phyloP scores from a whole-genome alignment of 2,797 vertebrate species.

The Hydrocynus forskahlii region DNA sequence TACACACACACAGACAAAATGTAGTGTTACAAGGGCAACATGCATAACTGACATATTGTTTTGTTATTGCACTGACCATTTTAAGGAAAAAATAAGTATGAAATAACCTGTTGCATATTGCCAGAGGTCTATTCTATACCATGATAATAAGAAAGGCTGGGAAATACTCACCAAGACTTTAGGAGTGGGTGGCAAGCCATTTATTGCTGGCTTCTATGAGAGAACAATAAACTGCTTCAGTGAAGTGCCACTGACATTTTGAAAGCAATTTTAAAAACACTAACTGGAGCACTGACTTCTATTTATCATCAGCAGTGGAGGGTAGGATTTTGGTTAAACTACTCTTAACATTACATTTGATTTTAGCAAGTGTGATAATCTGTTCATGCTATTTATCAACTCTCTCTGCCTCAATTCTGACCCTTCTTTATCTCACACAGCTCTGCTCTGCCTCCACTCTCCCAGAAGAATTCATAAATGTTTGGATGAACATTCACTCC shows the following conservation, averaged over 20 bases:
- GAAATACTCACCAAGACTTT: constrained; percentile 93
- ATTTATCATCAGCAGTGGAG: neutral
- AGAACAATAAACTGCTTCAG: neutral
- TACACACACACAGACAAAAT: constrained; percentile 66
- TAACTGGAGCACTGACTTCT: neutral
- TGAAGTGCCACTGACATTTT: neutral
- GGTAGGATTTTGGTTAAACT: neutral
- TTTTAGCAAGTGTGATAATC: neutral
- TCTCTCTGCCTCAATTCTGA: neutral
- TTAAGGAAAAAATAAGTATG: neutral
- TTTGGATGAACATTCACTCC: neutral
- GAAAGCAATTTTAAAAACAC: neutral
- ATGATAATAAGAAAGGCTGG: neutral
- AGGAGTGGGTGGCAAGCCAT: constrained; percentile 94
- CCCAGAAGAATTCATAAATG: neutral
- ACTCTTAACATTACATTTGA: neutral
- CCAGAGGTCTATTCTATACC: constrained; percentile 15
- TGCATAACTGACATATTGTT: neutral
- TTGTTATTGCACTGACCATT: neutral
- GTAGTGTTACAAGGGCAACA: neutral
- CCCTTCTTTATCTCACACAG: no score
- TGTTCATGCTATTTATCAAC: neutral
- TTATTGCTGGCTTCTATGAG: constrained; percentile 91
- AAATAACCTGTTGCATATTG: constrained; percentile 26
- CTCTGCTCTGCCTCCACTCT: constrained; percentile 22